Percentiles rank a stretch among this genome's conserved stretches.
Evolutionary conservation across 2,113 vertebrate genomes (phyloP).

Genomic region (Dasyprocta punctata): DNA sequence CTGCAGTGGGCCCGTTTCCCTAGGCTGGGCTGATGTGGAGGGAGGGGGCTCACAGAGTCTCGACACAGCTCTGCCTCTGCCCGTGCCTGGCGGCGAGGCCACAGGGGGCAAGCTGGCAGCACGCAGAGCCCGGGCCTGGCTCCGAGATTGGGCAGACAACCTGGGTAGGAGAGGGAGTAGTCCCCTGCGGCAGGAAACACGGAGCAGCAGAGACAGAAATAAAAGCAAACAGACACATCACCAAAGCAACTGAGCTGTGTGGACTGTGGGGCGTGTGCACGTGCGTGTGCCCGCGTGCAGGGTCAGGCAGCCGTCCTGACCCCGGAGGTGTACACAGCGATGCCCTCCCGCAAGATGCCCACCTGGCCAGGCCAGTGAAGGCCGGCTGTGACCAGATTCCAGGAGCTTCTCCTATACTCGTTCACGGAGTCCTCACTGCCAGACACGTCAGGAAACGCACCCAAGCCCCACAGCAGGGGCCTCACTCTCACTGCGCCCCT

Average conservation of each 20-base stretch:
- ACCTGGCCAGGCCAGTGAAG: neutral
- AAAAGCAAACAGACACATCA: neutral
- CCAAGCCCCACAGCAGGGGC: neutral
- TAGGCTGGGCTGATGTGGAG: neutral
- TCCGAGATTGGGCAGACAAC: neutral
- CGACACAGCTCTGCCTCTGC: neutral
- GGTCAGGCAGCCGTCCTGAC: neutral
- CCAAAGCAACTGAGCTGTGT: neutral
- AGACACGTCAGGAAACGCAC: neutral
- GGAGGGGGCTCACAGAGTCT: rapidly evolving
- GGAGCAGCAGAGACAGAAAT: neutral
- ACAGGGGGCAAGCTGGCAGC: neutral
- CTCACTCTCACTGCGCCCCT: rapidly evolving
- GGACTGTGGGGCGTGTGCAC: rapidly evolving
- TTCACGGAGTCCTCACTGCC: neutral
- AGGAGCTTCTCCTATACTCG: neutral
- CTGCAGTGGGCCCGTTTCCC: neutral
- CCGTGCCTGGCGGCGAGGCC: neutral
- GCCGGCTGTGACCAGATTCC: no score
- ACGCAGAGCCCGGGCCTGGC: rapidly evolving
- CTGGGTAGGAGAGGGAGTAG: neutral
- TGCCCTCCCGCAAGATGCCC: neutral
- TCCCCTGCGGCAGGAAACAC: neutral
- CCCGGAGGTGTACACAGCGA: rapidly evolving
- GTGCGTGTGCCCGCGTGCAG: rapidly evolving